Evolutionary conservation across 2,888 invertebrate species (phyloP), one percentile per base, ranked within the genome.

Genomic region (Noctua pronuba): DNA sequence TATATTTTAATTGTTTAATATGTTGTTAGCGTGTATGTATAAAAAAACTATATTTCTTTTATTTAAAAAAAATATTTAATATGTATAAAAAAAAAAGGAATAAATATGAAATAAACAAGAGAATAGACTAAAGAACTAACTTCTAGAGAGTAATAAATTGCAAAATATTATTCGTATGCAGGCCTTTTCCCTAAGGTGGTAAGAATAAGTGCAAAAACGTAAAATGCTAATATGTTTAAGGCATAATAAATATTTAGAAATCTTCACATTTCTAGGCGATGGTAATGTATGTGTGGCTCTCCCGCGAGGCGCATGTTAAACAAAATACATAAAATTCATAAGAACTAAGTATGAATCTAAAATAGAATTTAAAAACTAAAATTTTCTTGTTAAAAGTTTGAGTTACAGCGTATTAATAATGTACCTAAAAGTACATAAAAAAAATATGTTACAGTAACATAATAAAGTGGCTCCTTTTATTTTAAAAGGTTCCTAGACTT

Each of bases 221-320:
- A 67, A 75, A 76, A 81, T 81, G 35, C 8, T 73, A 75, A 75
- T 80, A 73, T 85, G 74, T 75, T 76, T 55, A 69, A 68, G 21
- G 58, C 21, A 68, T 58, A 73, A 82, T 85, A 85, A 74, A 77
- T 83, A 85, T 84, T 76, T 62, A 71, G 44, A 85, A 82, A 69
- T 68, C 70, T 68, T 71, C 70, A 52, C 58, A 73, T 85, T 81
- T 65, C 52, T 68, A 71, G n/a, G 67, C 60, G 60, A 82, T 73
- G 62, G 58, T 68, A 71, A 83, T 85, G 52, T 62, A 18, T 46
- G 70, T 69, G 52, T 69, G 52, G 35, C 7, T 6, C 44, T 81
- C 83, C 85, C 76, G 16, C 13, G 76, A 71, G 83, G 46, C 67
- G 21, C 49, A 77, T 72, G 73, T 58, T 38, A 64, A 83, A 67